These are phyloP conservation scores for Vanacampus margaritifer DNA, from an alignment of 2,113 vertebrate genomes.

Conservation along the genomic window DNA sequence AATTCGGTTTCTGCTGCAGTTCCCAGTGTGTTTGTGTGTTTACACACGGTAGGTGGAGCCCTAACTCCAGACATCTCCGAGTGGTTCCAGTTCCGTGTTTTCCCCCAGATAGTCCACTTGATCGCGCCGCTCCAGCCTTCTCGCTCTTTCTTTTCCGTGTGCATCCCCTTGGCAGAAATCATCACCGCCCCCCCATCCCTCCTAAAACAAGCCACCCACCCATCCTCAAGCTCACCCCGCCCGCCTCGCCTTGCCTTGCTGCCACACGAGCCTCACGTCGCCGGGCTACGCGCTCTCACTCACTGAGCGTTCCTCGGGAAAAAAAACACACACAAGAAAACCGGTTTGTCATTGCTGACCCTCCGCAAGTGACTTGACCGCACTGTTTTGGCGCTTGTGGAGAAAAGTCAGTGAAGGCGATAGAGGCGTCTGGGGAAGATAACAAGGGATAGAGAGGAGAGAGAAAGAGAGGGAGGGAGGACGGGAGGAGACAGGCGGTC, in stretches of 20 bases:
- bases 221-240: background rate
- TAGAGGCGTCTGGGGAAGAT: constrained; percentile 35
- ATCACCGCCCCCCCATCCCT: constrained; percentile 27
- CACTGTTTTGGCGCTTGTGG: constrained; percentile 45
- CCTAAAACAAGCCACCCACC: constrained; percentile 6
- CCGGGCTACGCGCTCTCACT: constrained; percentile 50
- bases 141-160: constrained; percentile 20
- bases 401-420: constrained; percentile 52
- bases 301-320: constrained; percentile 53
- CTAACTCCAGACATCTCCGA: constrained; percentile 58
- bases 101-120: constrained; percentile 46
- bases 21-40: constrained; percentile 1
- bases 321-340: constrained; percentile 22
- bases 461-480: constrained; percentile 13
- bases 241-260: constrained; percentile 20
- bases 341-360: constrained; percentile 71
- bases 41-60: constrained; percentile 71
- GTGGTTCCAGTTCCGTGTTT: constrained; percentile 69
- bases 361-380: constrained; percentile 19
- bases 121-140: constrained; percentile 18
- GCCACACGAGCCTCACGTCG: constrained; percentile 53
- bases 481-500: constrained; percentile 28
- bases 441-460: constrained; percentile 24
- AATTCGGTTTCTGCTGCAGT: background rate
- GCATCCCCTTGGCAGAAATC: constrained; percentile 57